These are phyloP conservation scores for Eidolon helvum DNA, from an alignment of 2,113 vertebrate species.

Conservation along the genomic window DNA sequence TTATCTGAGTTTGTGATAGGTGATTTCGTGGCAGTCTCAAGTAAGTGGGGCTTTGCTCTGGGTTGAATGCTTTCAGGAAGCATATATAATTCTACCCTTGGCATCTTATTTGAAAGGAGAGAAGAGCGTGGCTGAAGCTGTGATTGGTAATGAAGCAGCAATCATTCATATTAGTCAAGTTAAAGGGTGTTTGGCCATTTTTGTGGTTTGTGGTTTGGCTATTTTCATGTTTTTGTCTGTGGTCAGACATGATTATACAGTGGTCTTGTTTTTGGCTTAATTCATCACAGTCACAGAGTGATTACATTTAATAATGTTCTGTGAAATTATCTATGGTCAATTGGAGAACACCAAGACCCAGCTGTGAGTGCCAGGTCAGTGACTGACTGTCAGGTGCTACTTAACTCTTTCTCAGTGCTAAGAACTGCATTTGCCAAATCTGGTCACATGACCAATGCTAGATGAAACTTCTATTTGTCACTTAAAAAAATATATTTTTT, in stretches of 20 bases:
- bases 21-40: neutral
- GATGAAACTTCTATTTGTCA: neutral
- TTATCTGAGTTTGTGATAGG: neutral
- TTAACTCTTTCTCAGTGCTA: neutral
- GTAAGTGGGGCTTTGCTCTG: neutral
- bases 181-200: neutral
- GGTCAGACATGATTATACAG: neutral
- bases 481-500: neutral
- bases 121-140: neutral
- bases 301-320: neutral
- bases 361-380: neutral
- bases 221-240: neutral
- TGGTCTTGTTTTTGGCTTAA: neutral
- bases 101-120: neutral
- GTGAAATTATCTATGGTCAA: neutral
- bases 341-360: neutral
- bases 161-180: neutral
- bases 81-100: neutral
- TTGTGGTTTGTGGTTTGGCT: neutral
- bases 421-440: neutral
- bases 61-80: neutral
- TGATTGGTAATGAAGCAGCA: neutral
- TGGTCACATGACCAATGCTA: neutral
- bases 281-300: neutral
- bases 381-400: neutral